These are phyloP conservation scores for Mallotus villosus DNA, from an alignment of 2,797 vertebrate genomes.

Conservation along the genomic window DNA sequence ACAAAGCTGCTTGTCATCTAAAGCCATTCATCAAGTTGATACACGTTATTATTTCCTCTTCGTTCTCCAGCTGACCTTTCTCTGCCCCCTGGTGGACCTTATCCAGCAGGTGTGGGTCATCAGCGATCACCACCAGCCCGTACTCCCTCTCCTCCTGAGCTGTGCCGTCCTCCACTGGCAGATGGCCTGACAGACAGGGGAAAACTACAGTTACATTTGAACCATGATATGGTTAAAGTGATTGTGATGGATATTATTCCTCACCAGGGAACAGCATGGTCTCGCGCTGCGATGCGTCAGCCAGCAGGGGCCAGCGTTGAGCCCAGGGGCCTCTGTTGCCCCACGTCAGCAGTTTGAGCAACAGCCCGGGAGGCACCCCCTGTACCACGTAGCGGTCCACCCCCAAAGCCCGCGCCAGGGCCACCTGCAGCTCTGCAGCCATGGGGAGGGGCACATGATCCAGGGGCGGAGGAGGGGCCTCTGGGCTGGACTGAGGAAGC, in stretches of 20 bases:
- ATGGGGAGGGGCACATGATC: constrained; percentile 58
- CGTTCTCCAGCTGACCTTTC: constrained; percentile 59
- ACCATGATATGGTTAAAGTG: not conserved
- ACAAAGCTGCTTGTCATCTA: not conserved
- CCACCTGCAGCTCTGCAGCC: constrained; percentile 54
- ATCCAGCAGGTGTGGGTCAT: constrained; percentile 72
- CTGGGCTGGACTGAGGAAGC: constrained; percentile 30
- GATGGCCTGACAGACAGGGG: constrained; percentile 13
- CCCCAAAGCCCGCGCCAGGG: constrained; percentile 59
- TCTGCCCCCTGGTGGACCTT: constrained; percentile 70
- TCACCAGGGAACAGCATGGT: constrained; percentile 37
- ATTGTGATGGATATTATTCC: not conserved
- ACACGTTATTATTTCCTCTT: not conserved
- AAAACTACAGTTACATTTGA: constrained; percentile 16
- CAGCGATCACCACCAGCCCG: constrained; percentile 65
- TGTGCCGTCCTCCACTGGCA: constrained; percentile 32
- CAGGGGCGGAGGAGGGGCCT: constrained; percentile 12
- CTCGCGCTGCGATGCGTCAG: constrained; percentile 68
- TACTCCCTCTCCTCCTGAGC: constrained; percentile 46
- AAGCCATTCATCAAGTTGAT: not conserved
- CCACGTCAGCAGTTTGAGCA: constrained; percentile 71
- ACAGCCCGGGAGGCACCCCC: constrained; percentile 49
- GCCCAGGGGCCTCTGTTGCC: constrained; percentile 46
- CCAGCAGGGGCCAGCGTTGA: constrained; percentile 74
- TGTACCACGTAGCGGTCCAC: constrained; percentile 46